A percentile compares a stretch with the other conserved stretches of the same genome.
Evolutionary conservation across 2,797 vertebrate genomes (phyloP).

Genomic region (Strix occidentalis): DNA sequence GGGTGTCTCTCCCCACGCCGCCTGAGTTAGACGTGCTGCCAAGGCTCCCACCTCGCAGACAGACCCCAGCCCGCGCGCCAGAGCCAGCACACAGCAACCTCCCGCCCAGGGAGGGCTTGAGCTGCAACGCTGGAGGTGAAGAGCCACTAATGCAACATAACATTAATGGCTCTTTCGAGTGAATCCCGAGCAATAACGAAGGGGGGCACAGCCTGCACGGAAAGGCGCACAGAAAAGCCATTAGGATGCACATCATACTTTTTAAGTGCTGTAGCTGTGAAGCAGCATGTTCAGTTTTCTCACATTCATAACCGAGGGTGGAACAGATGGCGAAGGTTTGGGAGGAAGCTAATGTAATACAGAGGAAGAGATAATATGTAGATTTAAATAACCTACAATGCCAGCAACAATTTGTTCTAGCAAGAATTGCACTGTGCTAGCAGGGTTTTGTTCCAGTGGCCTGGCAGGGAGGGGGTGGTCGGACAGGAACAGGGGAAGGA

Average conservation of each 20-base stretch:
- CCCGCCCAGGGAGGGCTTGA: rapidly evolving
- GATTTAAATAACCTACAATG: conserved; percentile 70
- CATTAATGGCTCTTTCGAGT: rapidly evolving
- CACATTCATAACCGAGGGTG: conserved; percentile 69
- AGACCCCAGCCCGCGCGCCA: rapidly evolving
- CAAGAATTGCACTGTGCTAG: background rate
- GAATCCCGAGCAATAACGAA: background rate
- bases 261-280: conserved; percentile 33
- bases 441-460: conserved; percentile 23
- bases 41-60: background rate
- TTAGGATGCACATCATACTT: conserved; percentile 52
- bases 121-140: background rate
- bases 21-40: rapidly evolving
- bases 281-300: conserved; percentile 68
- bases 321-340: conserved; percentile 74
- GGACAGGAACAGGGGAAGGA: background rate
- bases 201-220: background rate
- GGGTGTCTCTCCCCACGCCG: background rate
- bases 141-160: background rate
- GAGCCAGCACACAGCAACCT: background rate
- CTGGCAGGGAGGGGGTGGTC: background rate
- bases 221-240: background rate
- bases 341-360: conserved; percentile 67
- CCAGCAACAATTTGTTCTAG: conserved; percentile 69
- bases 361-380: conserved; percentile 63